A percentile compares a stretch with the other conserved stretches of the same genome.
Evolutionary conservation across 2,888 invertebrate species (phyloP).

Genomic region (Hyposoter didymator): DNA sequence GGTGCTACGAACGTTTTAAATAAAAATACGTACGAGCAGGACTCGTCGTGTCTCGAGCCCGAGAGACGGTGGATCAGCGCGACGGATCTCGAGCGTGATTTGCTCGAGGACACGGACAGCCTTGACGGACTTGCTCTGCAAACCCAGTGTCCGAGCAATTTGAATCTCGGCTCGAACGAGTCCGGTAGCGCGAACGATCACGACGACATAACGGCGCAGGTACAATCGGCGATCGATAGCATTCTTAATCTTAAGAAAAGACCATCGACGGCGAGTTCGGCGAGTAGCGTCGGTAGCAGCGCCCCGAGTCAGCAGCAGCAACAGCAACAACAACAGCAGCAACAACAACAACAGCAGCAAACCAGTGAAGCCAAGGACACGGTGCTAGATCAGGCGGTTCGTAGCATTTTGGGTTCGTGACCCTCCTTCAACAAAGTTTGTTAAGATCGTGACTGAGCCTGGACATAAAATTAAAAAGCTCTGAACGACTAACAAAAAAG

Average conservation of each 20-base stretch:
- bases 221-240: constrained; percentile 92
- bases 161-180: constrained; percentile 65
- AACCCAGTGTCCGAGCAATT: constrained; percentile 75
- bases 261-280: constrained; percentile 75
- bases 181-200: constrained; percentile 82
- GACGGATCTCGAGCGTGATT: constrained; percentile 81
- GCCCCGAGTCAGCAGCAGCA: constrained; percentile 68
- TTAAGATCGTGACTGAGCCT: constrained; percentile 72
- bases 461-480: constrained; percentile 19
- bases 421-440: constrained; percentile 83
- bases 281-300: constrained; percentile 58
- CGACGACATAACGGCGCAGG: constrained; percentile 90
- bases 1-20: constrained; percentile 63
- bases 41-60: constrained; percentile 67
- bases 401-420: constrained; percentile 83
- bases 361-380: constrained; percentile 80
- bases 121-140: constrained; percentile 81
- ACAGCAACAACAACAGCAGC: constrained; percentile 50
- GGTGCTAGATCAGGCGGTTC: constrained; percentile 82
- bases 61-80: constrained; percentile 79
- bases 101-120: constrained; percentile 81
- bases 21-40: constrained; percentile 75
- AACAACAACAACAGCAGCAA: constrained; percentile 58
- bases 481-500: neutral
- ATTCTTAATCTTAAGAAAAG: constrained; percentile 89